Conservation (phyloP, 2,113 vertebrate species). For the Upupa epops region DNA sequence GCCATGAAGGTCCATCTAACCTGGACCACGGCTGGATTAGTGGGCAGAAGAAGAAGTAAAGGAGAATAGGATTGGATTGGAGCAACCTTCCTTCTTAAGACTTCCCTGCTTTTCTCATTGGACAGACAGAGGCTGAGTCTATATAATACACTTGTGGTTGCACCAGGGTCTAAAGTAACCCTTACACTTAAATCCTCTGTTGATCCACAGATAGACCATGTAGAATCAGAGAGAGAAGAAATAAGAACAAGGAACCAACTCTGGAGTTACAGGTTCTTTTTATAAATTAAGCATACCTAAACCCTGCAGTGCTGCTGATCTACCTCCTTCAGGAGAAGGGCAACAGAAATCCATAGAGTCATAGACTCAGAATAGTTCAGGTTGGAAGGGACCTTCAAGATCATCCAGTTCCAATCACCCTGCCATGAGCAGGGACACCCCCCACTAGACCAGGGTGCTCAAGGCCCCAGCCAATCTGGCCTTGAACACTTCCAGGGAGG, state of each 20-base stretch:
- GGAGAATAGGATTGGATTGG: not conserved
- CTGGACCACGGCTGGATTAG: accelerated
- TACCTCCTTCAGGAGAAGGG: not conserved
- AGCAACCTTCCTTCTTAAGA: not conserved
- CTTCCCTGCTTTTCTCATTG: not conserved
- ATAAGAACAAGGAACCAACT: not conserved
- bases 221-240: not conserved
- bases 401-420: too few relatives aligned
- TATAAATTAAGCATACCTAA: not conserved
- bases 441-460: too few relatives aligned
- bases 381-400: too few relatives aligned
- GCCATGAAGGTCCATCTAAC: not conserved
- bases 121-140: not conserved
- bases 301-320: not conserved
- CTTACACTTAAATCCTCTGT: not conserved
- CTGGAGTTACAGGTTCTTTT: not conserved
- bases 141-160: not conserved
- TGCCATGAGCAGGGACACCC: too few relatives aligned
- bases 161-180: not conserved
- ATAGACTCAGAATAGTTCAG: too few relatives aligned
- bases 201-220: not conserved
- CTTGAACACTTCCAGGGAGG: too few relatives aligned
- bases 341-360: not conserved
- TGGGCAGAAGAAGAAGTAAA: not conserved
- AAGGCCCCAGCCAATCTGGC: too few relatives aligned